Base-by-base conservation (phyloP, 1,140 invertebrate species). In the Leptinotarsa lineolata region DNA sequence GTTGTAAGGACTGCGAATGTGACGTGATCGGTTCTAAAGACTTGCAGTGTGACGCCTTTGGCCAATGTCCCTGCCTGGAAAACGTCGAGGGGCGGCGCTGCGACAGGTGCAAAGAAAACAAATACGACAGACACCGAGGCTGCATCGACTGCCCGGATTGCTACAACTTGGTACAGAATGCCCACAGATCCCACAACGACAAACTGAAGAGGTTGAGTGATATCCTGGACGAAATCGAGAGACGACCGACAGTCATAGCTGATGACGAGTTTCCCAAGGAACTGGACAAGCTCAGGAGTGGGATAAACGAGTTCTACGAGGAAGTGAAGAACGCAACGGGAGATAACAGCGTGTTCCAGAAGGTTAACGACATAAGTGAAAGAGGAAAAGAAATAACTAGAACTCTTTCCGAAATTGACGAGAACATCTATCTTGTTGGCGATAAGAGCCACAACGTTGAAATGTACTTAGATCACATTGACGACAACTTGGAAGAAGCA, bases 91-190 rank as follows among this genome's bases (percentile, higher is more conserved):
- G 96, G 12, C 84, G 92, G 71, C 88, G 90, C n/a, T 98, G 96
- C 82, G 94, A 98, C 81, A 90, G 93, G 30, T 98, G 96, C 83
- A 95, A 95, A 84, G 95, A 97, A 81, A 97, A 98, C 82, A 97
- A 95, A 82, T 92, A 92, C 79, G 92, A 95, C 81, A 88, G 94
- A 39, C 92, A 95, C 78, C 89, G 90, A 46, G 94, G 94, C 15
- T 97, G 95, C 81, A 85, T 94, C 65, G 93, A 97, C 81, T 98
- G 97, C 85, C 95, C 95, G 0, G 88, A 92, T 20, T 98, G 97
- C 82, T 99, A 99, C 82, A 96, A 95, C 84, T 86, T 99, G 1
- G 95, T 98, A 0, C 92, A 96, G 83, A 92, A 95, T 74, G 92
- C 93, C 1, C 94, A 95, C 0, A 92, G 94, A 83, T 80, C 86